Evolutionary conservation across 1,140 invertebrate species (phyloP).

Genomic region (Nephila pilipes): DNA sequence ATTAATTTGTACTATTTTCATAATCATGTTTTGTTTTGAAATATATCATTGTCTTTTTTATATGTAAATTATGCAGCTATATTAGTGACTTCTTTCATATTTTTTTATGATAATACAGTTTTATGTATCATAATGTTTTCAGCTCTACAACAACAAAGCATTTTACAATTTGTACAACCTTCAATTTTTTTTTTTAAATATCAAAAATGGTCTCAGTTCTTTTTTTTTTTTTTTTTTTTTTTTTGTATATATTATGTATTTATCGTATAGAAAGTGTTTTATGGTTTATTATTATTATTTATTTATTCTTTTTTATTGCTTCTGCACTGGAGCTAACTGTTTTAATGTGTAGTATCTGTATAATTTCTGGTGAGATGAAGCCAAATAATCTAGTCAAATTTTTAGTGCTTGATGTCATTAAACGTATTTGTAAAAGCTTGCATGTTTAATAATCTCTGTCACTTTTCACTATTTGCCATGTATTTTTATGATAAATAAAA

Average conservation of each 20-base stretch:
- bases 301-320: not conserved
- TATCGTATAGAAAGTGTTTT: too few species aligned
- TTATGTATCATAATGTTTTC: too few species aligned
- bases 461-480: constrained; percentile 46
- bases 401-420: constrained; percentile 14
- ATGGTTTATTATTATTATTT: not conserved
- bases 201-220: too few species aligned
- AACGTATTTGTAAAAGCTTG: constrained; percentile 22
- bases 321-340: constrained; percentile 20
- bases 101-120: too few species aligned
- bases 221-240: not conserved
- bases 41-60: too few species aligned
- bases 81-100: too few species aligned
- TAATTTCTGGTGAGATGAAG: constrained; percentile 14
- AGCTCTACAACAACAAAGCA: too few species aligned
- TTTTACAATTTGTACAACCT: too few species aligned
- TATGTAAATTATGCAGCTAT: too few species aligned
- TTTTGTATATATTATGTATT: not conserved
- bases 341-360: not conserved
- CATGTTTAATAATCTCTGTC: constrained; percentile 28
- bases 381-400: constrained; percentile 61
- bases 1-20: too few species aligned
- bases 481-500: constrained; percentile 64
- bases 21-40: too few species aligned
- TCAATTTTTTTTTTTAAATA: too few species aligned